Evolutionary conservation across 2,888 invertebrate species (phyloP).

Genomic region (Galerucella calmariensis): DNA sequence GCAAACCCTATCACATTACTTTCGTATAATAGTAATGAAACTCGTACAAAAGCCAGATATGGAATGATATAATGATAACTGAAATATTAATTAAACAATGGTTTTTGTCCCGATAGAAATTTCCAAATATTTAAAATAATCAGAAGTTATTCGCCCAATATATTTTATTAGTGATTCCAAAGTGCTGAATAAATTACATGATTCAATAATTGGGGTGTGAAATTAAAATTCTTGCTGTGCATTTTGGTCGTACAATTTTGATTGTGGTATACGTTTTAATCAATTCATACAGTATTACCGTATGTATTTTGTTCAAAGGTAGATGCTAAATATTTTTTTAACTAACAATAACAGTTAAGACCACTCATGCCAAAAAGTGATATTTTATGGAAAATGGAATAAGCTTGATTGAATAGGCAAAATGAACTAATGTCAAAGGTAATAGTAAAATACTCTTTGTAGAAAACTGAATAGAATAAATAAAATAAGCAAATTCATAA

Average conservation of each 20-base stretch:
- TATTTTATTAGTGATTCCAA: background rate
- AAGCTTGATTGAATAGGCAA: no score
- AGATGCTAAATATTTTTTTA: background rate
- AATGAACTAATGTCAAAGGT: no score
- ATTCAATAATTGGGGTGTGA: background rate
- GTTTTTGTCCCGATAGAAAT: background rate
- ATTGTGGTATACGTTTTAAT: background rate
- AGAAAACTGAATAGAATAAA: no score
- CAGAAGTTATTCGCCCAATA: background rate
- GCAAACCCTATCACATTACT: background rate
- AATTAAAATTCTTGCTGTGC: background rate
- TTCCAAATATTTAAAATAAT: constrained; percentile 11
- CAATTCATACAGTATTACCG: background rate
- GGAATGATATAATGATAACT: background rate
- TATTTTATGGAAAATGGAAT: no score
- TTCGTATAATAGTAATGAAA: background rate
- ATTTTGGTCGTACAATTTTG: background rate
- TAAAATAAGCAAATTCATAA: no score
- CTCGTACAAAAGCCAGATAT: background rate
- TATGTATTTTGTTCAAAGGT: background rate
- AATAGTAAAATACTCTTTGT: no score
- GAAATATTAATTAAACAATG: background rate
- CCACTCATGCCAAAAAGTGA: no score
- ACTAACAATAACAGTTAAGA: no score
- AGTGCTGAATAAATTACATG: constrained; percentile 11